These are phyloP conservation scores for Stichodactyla helianthus DNA, from an alignment of 64 coral and sea anemone genomes.

Conservation along the genomic window DNA sequence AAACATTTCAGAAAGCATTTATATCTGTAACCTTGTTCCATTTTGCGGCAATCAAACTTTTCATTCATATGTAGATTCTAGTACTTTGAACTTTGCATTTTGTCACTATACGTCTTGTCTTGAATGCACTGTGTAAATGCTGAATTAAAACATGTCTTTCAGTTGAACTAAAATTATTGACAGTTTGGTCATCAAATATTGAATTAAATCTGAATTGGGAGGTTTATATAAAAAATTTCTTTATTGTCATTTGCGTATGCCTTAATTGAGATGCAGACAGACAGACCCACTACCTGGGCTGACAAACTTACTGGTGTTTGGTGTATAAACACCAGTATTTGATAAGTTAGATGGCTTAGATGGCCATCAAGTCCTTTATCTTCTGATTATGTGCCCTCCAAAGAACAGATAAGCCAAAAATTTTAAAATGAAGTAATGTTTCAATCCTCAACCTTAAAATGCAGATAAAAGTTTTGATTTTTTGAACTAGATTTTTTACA, in stretches of 20 bases:
- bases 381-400: background rate
- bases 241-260: background rate
- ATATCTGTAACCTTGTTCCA: background rate
- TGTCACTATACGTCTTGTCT: background rate
- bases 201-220: background rate
- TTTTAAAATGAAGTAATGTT: background rate
- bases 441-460: background rate
- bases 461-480: background rate
- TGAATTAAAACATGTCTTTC: background rate
- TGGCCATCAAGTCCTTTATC: background rate
- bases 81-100: background rate
- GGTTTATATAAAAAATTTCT: background rate
- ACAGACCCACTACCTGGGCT: background rate
- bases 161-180: background rate
- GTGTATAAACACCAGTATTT: background rate
- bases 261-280: background rate
- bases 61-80: conserved; percentile 1
- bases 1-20: background rate
- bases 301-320: background rate
- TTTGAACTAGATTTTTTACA: background rate
- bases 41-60: background rate
- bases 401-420: background rate
- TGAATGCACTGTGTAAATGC: background rate
- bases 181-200: background rate
- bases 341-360: background rate